phyloP scores from a whole-genome alignment of 1,140 invertebrate species.

The Melanaphis sacchari region DNA sequence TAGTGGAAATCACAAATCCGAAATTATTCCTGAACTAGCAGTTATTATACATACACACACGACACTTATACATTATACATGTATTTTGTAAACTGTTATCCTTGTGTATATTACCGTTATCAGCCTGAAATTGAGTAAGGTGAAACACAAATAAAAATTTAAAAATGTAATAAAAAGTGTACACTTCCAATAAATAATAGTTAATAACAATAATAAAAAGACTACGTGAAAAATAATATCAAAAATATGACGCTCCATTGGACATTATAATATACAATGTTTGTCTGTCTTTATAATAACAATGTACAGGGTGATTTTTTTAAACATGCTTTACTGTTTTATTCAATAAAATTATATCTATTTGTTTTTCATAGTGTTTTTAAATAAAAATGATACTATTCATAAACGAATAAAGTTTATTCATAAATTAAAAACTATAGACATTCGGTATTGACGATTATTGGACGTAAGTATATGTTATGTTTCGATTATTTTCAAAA shows the following conservation, averaged over 20 bases:
- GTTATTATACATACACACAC: not conserved
- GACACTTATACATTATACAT: not conserved
- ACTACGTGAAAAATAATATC: not conserved
- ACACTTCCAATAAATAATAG: not conserved
- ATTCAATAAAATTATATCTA: not conserved
- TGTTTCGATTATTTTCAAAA: not conserved
- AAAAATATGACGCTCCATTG: not conserved
- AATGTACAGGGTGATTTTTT: not conserved
- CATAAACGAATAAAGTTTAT: not conserved
- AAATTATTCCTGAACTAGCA: not conserved
- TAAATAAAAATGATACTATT: not conserved
- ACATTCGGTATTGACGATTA: not conserved
- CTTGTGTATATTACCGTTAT: slow-evolving; percentile 3
- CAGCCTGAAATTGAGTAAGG: not conserved
- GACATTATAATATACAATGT: not conserved
- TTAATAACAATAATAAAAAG: not conserved
- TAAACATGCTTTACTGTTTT: not conserved
- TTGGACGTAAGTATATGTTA: not conserved
- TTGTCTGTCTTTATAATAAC: not conserved
- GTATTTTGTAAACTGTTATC: not conserved
- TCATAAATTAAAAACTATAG: not conserved
- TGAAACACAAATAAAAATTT: not conserved
- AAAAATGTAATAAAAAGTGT: not conserved
- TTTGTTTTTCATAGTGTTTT: not conserved
- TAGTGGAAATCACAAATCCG: not conserved